A percentile compares a stretch with the other conserved stretches of the same genome.
phyloP scores from a whole-genome alignment of 2,888 invertebrate genomes.

The Eupithecia vulgata region DNA sequence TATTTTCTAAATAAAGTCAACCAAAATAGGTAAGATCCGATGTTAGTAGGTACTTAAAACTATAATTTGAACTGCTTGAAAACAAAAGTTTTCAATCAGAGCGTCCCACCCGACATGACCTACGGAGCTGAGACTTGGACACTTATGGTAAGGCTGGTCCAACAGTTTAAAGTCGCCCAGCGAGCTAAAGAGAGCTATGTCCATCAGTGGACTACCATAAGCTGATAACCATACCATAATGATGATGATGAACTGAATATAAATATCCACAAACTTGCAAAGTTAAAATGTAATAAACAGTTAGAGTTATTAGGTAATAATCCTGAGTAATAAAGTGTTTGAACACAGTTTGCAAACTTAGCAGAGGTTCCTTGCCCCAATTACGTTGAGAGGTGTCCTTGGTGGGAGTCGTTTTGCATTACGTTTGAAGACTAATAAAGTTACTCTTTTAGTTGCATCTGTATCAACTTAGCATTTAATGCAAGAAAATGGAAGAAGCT shows the following conservation, averaged over 20 bases:
- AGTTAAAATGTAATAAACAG: neutral
- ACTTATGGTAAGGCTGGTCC: too few species aligned
- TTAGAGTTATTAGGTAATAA: neutral
- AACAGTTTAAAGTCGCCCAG: too few species aligned
- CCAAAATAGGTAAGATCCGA: neutral
- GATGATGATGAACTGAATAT: too few species aligned
- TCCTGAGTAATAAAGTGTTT: neutral
- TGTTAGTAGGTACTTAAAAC: neutral
- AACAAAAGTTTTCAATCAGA: too few species aligned
- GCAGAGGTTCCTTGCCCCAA: neutral
- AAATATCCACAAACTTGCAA: neutral
- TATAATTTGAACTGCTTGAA: neutral
- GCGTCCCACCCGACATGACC: too few species aligned
- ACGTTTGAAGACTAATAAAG: slow-evolving; percentile 1
- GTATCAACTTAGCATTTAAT: too few species aligned
- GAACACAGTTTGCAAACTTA: neutral
- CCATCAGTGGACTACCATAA: too few species aligned
- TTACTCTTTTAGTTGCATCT: neutral
- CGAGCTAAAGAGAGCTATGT: too few species aligned
- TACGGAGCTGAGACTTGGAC: too few species aligned
- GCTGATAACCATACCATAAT: too few species aligned
- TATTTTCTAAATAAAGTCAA: neutral
- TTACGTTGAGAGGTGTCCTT: neutral
- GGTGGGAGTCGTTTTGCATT: too few species aligned
- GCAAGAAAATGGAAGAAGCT: neutral